Evolutionary conservation across 2,888 invertebrate genomes (phyloP), one percentile per base, ranked within the genome.

Genomic region (Lottia gigantea): DNA sequence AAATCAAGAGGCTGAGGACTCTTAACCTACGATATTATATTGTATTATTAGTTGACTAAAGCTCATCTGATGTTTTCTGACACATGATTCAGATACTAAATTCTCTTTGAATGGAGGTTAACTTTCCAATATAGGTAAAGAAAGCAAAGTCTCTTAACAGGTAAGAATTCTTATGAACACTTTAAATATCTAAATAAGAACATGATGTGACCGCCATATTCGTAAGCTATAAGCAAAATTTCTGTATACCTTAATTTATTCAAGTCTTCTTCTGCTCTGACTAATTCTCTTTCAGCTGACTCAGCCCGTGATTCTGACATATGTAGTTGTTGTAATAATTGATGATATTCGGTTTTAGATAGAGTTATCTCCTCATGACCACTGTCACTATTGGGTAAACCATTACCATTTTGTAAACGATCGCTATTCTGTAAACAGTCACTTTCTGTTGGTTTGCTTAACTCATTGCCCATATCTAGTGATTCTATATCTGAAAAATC

Each of bases 241-340:
- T 25, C 40, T 15, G 15, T 62, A 61, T 65, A 83, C 84, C 77
- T 81, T 67, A 84, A 75, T 71, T 66, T 78, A 19, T 80, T 78
- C 68, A 84, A 72, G 62, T 84, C 82, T 23, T 70, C 62, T 15
- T 83, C 46, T 12, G 75, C 80, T 62, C 80, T 75, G 23, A 79
- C 72, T 63, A 83, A 69, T 25, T 80, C 75, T 47, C 74, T 78
- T 55, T 79, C 80, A 46, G 76, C 68, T 46, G 74, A 66, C 46
- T 71, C 70, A 0, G 76, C 73, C 40, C 76, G 64, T 14, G 26
- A 67, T 62, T 73, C 72, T 16, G 73, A 67, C 40, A 63, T 66
- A 46, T 82, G 90, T 94, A 96, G 75, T 94, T 95, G 71, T 76
- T 81, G 66, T 23, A 77, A 25, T 31, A 83, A 47, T 16, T 74